These are phyloP conservation scores for Pristionchus exspectatus DNA, from an alignment of 2,888 invertebrate genomes.

Conservation along the genomic window DNA sequence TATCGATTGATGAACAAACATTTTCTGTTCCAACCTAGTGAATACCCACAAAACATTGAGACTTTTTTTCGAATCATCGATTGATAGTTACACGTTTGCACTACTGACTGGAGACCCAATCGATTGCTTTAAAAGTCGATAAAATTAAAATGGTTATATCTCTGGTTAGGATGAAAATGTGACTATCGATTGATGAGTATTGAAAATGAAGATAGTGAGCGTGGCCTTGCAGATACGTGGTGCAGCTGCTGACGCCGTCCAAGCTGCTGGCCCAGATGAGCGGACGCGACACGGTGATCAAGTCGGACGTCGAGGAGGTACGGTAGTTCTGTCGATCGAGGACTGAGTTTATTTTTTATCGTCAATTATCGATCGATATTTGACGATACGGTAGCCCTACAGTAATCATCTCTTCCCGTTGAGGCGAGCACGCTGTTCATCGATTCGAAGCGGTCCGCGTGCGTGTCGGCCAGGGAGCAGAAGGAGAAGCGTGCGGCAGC, in stretches of 20 bases:
- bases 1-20: too few relatives aligned
- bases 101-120: too few relatives aligned
- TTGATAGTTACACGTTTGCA: too few relatives aligned
- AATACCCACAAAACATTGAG: too few relatives aligned
- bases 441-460: constrained; percentile 83
- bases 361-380: not conserved
- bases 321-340: not conserved
- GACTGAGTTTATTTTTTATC: not conserved
- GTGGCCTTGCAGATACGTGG: constrained; percentile 86
- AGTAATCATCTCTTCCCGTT: constrained; percentile 79
- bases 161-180: too few relatives aligned
- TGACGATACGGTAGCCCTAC: not conserved
- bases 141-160: too few relatives aligned
- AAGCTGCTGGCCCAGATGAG: constrained; percentile 85
- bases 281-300: constrained; percentile 81
- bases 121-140: too few relatives aligned
- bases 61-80: too few relatives aligned
- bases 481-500: not conserved
- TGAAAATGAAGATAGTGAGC: not conserved
- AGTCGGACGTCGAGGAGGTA: constrained; percentile 56
- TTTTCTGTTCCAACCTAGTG: too few relatives aligned
- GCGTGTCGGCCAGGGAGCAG: constrained; percentile 59
- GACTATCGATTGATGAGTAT: constrained; percentile 30
- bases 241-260: constrained; percentile 94
- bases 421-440: constrained; percentile 88